Evolutionary conservation across 2,113 vertebrate genomes (phyloP).

Genomic region (Paratilapia polleni): DNA sequence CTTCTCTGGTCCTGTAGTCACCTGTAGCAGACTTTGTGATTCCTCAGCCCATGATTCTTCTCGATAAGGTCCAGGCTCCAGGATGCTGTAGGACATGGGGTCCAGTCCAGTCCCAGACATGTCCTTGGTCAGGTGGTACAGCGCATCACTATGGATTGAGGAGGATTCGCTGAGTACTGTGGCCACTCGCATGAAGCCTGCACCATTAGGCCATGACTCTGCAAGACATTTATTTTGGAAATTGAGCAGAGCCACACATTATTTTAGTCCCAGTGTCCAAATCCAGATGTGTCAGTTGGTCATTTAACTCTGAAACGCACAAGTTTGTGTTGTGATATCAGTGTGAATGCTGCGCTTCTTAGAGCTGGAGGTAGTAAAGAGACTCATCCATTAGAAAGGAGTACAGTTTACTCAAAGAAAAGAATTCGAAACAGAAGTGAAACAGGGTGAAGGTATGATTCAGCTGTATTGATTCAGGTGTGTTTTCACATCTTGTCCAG

Average conservation of each 20-base stretch:
- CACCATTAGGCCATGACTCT: constrained; percentile 58
- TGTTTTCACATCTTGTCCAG: constrained; percentile 34
- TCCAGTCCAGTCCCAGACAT: constrained; percentile 44
- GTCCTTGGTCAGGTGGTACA: constrained; percentile 78
- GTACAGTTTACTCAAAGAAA: no score
- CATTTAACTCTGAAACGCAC: no score
- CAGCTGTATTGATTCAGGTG: constrained; percentile 36
- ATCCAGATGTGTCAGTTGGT: not conserved
- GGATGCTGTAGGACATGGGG: constrained; percentile 43
- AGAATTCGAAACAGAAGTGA: not conserved
- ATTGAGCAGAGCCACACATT: not conserved
- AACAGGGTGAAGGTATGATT: constrained; percentile 18
- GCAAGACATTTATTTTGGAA: constrained; percentile 31
- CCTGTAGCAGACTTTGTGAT: constrained; percentile 49
- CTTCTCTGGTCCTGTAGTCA: not conserved
- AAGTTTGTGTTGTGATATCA: no score
- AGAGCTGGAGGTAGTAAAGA: not conserved
- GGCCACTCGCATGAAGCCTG: constrained; percentile 32
- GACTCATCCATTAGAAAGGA: not conserved
- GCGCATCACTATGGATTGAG: constrained; percentile 77
- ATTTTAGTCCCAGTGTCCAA: no score
- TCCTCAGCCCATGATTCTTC: constrained; percentile 49
- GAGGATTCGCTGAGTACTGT: constrained; percentile 75
- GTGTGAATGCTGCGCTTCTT: not conserved
- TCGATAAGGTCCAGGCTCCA: constrained; percentile 40